A percentile compares a stretch with the other conserved stretches of the same genome.
Conservation (phyloP, 2,113 vertebrate genomes). For the Tor tambroides region DNA sequence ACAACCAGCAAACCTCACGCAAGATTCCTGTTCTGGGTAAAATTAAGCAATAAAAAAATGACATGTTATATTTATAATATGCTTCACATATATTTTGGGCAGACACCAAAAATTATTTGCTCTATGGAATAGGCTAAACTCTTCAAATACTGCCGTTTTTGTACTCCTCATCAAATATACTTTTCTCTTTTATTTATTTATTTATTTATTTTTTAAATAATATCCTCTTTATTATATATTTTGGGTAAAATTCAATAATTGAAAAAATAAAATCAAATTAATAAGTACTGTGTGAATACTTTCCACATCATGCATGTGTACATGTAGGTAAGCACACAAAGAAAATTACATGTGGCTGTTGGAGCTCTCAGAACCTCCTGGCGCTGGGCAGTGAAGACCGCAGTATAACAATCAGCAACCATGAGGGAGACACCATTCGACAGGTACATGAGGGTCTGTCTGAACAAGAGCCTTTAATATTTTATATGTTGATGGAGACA, state of each 20-base stretch:
- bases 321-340: conserved; percentile 92
- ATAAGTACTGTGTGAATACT: too few relatives aligned
- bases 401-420: conserved; percentile 91
- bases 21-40: conserved; percentile 95
- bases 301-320: conserved; percentile 2
- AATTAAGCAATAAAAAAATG: neutral
- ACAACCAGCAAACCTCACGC: conserved; percentile 95
- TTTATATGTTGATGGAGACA: neutral
- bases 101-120: too few relatives aligned
- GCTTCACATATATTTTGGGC: too few relatives aligned
- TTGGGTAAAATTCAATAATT: too few relatives aligned
- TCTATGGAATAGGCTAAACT: too few relatives aligned
- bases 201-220: too few relatives aligned
- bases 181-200: too few relatives aligned
- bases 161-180: too few relatives aligned
- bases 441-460: conserved; percentile 77
- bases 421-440: conserved; percentile 94
- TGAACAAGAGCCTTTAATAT: neutral
- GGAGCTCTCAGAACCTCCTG: conserved; percentile 91
- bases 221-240: too few relatives aligned
- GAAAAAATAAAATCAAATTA: too few relatives aligned
- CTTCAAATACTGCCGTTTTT: too few relatives aligned
- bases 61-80: too few relatives aligned
- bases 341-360: conserved; percentile 93
- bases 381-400: conserved; percentile 94